These are phyloP conservation scores for Caenorhabditis drosophilae DNA, from an alignment of 2,888 invertebrate species.

Conservation along the genomic window DNA sequence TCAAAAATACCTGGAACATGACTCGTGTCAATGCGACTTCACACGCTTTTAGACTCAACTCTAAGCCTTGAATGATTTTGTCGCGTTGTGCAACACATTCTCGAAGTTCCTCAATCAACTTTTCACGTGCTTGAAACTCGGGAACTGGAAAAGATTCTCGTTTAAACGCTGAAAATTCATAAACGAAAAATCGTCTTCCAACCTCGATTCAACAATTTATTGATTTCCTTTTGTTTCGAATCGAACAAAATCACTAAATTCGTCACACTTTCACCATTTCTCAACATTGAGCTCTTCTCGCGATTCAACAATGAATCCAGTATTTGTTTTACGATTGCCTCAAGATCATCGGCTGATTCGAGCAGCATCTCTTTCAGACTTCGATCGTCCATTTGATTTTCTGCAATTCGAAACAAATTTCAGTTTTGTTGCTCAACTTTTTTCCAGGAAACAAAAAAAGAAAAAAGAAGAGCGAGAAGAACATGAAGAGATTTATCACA, in stretches of 20 bases:
- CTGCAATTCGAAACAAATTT: too few species aligned
- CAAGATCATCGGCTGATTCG: slow-evolving; percentile 51
- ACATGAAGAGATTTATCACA: too few species aligned
- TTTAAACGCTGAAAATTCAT: too few species aligned
- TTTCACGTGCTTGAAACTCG: slow-evolving; percentile 54
- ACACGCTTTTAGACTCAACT: slow-evolving; percentile 47
- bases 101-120: slow-evolving; percentile 48
- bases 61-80: slow-evolving; percentile 46
- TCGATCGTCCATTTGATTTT: too few species aligned
- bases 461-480: too few species aligned
- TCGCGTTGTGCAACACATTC: slow-evolving; percentile 47
- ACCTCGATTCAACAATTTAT: slow-evolving; percentile 12
- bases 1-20: slow-evolving; percentile 46
- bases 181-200: background rate
- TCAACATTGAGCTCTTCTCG: slow-evolving; percentile 23
- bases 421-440: too few species aligned
- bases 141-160: slow-evolving; percentile 48
- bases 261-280: slow-evolving; percentile 28
- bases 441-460: too few species aligned
- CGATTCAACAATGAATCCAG: slow-evolving; percentile 46
- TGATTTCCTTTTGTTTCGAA: slow-evolving; percentile 39
- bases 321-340: slow-evolving; percentile 48
- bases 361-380: slow-evolving; percentile 49
- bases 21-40: slow-evolving; percentile 51
- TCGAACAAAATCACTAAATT: slow-evolving; percentile 40